Evolutionary conservation across 2,113 vertebrate genomes (phyloP).

Genomic region (Chionomys nivalis): DNA sequence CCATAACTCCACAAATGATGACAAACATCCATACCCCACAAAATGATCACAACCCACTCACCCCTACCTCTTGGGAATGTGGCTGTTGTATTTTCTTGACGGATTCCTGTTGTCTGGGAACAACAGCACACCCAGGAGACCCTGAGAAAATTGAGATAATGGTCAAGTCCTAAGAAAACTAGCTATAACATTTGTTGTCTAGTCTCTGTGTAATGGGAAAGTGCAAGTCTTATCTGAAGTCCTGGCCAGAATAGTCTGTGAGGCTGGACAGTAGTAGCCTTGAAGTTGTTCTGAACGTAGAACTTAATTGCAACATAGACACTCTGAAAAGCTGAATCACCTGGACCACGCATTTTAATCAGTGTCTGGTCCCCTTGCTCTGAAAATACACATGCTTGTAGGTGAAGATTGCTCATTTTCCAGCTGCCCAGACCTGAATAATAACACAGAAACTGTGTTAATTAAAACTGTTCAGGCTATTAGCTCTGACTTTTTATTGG

Average conservation of each 20-base stretch:
- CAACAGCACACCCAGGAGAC: background rate
- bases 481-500: no score
- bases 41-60: background rate
- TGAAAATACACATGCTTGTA: no score
- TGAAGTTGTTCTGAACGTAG: background rate
- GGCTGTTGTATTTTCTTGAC: background rate
- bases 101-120: background rate
- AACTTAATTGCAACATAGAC: background rate
- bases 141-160: background rate
- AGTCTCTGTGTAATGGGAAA: background rate
- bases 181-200: background rate
- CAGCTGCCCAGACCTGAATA: no score
- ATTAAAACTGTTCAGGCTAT: no score
- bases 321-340: background rate
- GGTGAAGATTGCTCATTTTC: no score
- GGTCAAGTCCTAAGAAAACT: background rate
- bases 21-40: background rate
- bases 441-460: no score
- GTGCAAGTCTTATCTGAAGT: background rate
- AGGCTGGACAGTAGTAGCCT: background rate
- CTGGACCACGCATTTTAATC: background rate
- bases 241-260: background rate
- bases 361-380: background rate
- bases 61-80: background rate
- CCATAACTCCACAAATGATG: background rate